A percentile compares a stretch with the other conserved stretches of the same genome.
These are phyloP conservation scores for Tuta absoluta DNA, from an alignment of 2,888 invertebrate genomes.

Conservation along the genomic window DNA sequence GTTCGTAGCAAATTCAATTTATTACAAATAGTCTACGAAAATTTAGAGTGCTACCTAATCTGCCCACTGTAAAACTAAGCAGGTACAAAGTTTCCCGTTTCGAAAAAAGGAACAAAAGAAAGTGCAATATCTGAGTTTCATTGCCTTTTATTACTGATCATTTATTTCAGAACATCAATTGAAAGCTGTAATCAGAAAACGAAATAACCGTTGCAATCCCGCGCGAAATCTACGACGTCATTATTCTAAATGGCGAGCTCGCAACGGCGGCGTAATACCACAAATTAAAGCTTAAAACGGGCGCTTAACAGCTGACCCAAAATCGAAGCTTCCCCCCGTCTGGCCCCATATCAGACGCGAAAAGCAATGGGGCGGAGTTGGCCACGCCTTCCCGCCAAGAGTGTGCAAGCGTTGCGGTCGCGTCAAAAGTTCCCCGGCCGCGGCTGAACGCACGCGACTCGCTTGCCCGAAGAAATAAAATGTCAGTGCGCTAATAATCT, in stretches of 20 bases:
- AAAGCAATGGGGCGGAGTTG: conserved; percentile 77
- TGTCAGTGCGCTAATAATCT: conserved; percentile 29
- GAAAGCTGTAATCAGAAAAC: conserved; percentile 58
- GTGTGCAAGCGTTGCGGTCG: conserved; percentile 57
- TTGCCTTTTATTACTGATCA: conserved; percentile 10
- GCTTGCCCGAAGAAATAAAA: conserved; percentile 30
- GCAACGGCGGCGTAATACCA: conserved; percentile 73
- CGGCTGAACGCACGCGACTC: conserved; percentile 61
- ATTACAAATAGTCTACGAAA: background rate
- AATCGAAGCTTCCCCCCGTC: conserved; percentile 70
- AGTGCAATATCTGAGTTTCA: background rate
- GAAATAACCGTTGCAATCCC: conserved; percentile 59
- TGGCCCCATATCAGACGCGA: conserved; percentile 60
- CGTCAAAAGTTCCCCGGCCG: conserved; percentile 75
- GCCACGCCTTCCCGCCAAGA: conserved; percentile 67
- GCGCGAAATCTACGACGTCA: conserved; percentile 65
- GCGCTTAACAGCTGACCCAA: conserved; percentile 81
- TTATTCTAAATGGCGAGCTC: conserved; percentile 75
- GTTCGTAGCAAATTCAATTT: no score
- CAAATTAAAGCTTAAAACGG: conserved; percentile 81
- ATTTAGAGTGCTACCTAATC: background rate
- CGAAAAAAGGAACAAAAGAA: background rate
- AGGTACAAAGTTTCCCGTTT: background rate
- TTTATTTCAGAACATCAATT: conserved; percentile 35
- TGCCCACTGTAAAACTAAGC: background rate